Base-by-base conservation (phyloP, 2,113 vertebrate genomes). In the Mesitornis unicolor region DNA sequence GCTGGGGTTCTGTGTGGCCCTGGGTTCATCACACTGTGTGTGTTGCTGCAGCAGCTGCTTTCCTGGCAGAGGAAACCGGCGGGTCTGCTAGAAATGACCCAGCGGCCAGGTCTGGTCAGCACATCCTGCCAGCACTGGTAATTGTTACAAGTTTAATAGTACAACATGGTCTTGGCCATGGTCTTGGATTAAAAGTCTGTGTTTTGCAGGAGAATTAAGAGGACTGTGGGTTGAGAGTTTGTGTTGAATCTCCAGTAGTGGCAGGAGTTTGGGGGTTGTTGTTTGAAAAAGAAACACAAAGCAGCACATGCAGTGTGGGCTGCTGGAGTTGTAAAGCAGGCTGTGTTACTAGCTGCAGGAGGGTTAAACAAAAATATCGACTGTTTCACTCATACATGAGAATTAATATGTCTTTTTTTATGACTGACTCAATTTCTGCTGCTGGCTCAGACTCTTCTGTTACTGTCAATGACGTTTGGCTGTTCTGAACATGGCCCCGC, bases 401-500 rank as follows among this genome's bases (percentile, higher is more conserved):
- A 74, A 91, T 61, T 69, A 78, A 48, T 47, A 45, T 6, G 2
- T 16, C n/a, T n/a, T 9, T 47, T 69, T 82, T 86, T 87, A 56
- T 82, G 85, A 57, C 71, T 13, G 7, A 29, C 48, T 69, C 11
- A 20, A 61, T 80, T 91, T 93, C 40, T 91, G 35, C 74, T 4
- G 4, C 48, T 89, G 28, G 40, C 18, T 83, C 13, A 4, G 53
- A 31, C 18, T 76, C 82, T 40, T 43, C 48, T 71, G 8, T 84
- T 59, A 3, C 56, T 45, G 9, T n/a, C 26, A 12, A 3, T 71
- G 38, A 28, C 1, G 0, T 83, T 25, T 63, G 68, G 19, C 51
- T 26, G 1, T 50, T 61, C 26, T 47, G 73, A 76, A 9, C 0
- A 0, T 33, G 40, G 36, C 36, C 28, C 3, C 3, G 0, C 20